Base-by-base conservation (phyloP, 2,888 invertebrate species). In the Lepidocyrtinus sp. region DNA sequence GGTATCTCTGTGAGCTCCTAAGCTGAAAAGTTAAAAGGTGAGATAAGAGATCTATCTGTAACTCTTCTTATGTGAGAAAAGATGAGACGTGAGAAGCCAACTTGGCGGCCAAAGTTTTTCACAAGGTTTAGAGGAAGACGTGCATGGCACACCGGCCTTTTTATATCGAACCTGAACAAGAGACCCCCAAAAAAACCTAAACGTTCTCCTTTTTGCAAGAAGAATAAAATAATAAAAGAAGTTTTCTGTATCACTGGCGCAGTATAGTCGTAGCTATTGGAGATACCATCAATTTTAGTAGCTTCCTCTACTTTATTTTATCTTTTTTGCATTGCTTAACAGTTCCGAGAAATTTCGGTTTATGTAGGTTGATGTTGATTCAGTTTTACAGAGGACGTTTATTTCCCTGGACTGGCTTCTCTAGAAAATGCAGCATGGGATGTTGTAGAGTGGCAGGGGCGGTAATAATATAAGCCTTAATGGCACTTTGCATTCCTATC, bases 381-480 rank as follows among this genome's bases (percentile, higher is more conserved):
- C 55, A 55, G 55, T 55, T 55, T 55, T 55, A 55, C 55, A 15
- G 17, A 2, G 17, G 17, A 3, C 55, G 55, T 55, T 55, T 55
- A 55, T 55, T 15, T 55, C 17, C 2, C 55, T 55, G 55, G 55
- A n/a, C 55, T n/a, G 9, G 55, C 17, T 15, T 55, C 55, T 12
- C 9, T 9, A n/a, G 55, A 55, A 55, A 55, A 55, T 55, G 55
- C 55, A 55, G 55, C 55, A 55, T 3, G n/a, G 17, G 9, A 55
- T 36, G 5, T 36, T 36, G 36, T 2, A 55, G n/a, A 55, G 15
- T 55, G 17, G 55, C 55, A 55, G 5, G 55, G 55, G 55, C 55
- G 55, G 55, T 55, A 55, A 55, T 70, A 61, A 61, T 70, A 22
- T 70, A 70, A 25, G 17, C 21, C 59, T 70, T 59, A 70, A 70